phyloP scores from a whole-genome alignment of 2,888 invertebrate species.

The Caenorhabditis macrosperma region DNA sequence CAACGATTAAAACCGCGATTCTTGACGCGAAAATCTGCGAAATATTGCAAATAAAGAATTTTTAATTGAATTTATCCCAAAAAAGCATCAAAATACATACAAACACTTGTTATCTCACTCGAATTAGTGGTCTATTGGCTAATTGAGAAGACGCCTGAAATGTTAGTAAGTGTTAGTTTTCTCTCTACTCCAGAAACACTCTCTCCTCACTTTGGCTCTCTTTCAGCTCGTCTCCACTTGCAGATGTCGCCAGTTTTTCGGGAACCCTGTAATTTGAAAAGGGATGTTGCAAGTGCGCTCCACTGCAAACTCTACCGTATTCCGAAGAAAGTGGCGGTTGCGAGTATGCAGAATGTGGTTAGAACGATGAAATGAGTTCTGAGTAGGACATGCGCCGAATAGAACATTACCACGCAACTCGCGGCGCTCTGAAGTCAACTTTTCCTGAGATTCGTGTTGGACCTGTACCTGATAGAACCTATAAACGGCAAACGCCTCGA shows the following conservation, averaged over 20 bases:
- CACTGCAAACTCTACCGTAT: slow-evolving; percentile 29
- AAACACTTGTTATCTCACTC: background rate
- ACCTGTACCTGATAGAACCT: slow-evolving; percentile 57
- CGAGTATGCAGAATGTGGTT: slow-evolving; percentile 16
- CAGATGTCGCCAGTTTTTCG: slow-evolving; percentile 6
- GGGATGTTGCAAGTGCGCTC: background rate
- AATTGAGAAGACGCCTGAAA: background rate
- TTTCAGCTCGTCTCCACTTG: slow-evolving; percentile 4
- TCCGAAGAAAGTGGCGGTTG: slow-evolving; percentile 43
- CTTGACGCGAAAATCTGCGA: no score
- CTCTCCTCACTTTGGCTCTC: slow-evolving; percentile 19
- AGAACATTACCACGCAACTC: slow-evolving; percentile 47
- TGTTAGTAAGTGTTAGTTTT: background rate
- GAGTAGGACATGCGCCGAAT: slow-evolving; percentile 23
- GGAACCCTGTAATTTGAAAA: slow-evolving; percentile 39
- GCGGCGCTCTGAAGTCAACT: slow-evolving; percentile 33
- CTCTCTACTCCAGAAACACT: background rate
- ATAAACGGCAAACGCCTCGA: slow-evolving; percentile 60
- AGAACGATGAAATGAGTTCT: slow-evolving; percentile 31
- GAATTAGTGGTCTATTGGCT: no score
- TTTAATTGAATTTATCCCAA: no score
- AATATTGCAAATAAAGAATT: no score
- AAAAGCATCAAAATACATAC: no score
- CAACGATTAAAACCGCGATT: no score
- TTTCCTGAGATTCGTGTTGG: no score